A percentile compares a stretch with the other conserved stretches of the same genome.
Evolutionary conservation across 2,888 invertebrate species (phyloP).

Genomic region (Fragum whitleyi): DNA sequence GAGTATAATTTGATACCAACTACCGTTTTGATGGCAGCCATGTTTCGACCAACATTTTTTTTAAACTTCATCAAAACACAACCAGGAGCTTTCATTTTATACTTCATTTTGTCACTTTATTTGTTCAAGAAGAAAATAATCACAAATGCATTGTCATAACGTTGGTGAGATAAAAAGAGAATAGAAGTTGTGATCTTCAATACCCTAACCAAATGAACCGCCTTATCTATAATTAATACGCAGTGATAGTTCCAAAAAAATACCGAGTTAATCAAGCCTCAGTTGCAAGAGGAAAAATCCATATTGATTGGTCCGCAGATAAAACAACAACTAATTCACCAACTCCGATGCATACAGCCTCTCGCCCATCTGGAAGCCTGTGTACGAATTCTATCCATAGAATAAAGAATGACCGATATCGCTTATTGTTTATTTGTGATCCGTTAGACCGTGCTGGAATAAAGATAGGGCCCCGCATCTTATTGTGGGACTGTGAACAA

Average conservation of each 20-base stretch:
- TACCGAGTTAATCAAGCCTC: constrained; percentile 65
- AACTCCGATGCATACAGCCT: constrained; percentile 51
- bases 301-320: constrained; percentile 64
- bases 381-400: constrained; percentile 49
- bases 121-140: background rate
- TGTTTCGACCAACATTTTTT: no score
- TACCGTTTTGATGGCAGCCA: no score
- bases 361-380: constrained; percentile 54
- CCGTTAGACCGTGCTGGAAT: constrained; percentile 42
- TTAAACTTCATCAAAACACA: no score
- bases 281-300: constrained; percentile 58
- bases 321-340: constrained; percentile 63
- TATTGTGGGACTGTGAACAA: constrained; percentile 53
- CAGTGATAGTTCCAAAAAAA: constrained; percentile 67
- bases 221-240: constrained; percentile 71
- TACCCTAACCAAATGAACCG: constrained; percentile 63
- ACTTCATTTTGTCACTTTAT: no score
- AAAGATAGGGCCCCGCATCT: constrained; percentile 54
- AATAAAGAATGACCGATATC: constrained; percentile 62
- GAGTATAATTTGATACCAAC: no score
- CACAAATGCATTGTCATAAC: constrained; percentile 51
- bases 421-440: constrained; percentile 63
- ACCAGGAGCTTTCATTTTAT: no score
- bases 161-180: constrained; percentile 43
- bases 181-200: constrained; percentile 57